phyloP scores from a whole-genome alignment of 1,140 invertebrate genomes.

The Leptopilina clavipes region DNA sequence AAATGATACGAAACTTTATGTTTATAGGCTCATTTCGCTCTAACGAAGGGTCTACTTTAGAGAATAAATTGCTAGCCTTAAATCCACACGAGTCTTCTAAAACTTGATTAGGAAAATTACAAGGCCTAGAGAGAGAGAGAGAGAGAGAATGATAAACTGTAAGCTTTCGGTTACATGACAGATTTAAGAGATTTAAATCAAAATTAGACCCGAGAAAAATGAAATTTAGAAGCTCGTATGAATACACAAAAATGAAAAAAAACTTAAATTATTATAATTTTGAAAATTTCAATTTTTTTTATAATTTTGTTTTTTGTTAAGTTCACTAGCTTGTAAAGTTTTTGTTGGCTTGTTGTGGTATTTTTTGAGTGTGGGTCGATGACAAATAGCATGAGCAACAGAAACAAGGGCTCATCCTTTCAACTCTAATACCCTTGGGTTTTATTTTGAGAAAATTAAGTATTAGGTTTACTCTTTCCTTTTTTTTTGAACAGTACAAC shows the following conservation, averaged over 20 bases:
- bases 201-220: neutral
- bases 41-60: neutral
- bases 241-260: too few relatives aligned
- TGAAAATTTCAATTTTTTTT: too few relatives aligned
- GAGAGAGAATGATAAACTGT: neutral
- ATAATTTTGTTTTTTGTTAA: too few relatives aligned
- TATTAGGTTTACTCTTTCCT: neutral
- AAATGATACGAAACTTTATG: neutral
- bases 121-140: neutral
- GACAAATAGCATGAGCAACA: neutral
- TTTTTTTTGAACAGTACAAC: neutral
- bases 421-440: neutral
- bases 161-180: neutral
- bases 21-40: slow-evolving; percentile 5
- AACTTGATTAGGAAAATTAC: slow-evolving; percentile 19
- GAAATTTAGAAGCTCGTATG: too few relatives aligned
- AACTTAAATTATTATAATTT: too few relatives aligned
- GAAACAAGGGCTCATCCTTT: neutral
- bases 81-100: slow-evolving; percentile 6
- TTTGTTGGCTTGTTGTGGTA: neutral
- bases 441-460: neutral
- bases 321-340: neutral
- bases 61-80: neutral
- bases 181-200: neutral
- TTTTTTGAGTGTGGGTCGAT: neutral